Percentiles rank a stretch among this genome's conserved stretches.
Evolutionary conservation across 1,140 invertebrate genomes (phyloP).

Genomic region (Aphelenchoides besseyi): DNA sequence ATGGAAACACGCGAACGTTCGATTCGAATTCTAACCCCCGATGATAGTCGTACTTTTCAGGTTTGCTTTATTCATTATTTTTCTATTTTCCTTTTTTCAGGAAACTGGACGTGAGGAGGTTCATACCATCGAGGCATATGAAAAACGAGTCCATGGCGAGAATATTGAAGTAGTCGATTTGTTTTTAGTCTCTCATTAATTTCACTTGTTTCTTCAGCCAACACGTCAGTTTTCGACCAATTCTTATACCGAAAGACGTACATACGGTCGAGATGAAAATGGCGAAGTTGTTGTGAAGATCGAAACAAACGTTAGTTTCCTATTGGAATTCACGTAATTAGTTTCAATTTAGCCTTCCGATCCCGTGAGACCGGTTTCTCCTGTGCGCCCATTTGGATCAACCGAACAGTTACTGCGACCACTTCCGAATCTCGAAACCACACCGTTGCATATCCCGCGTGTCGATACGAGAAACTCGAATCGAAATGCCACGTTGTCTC

Average conservation of each 20-base stretch:
- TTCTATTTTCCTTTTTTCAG: constrained; percentile 17
- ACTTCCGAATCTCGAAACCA: constrained; percentile 31
- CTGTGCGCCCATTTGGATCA: constrained; percentile 25
- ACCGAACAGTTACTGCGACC: constrained; percentile 32
- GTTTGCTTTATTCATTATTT: constrained; percentile 7
- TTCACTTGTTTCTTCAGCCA: constrained; percentile 19
- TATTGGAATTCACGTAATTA: not conserved
- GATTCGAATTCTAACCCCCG: constrained; percentile 6
- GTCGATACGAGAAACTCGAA: constrained; percentile 17
- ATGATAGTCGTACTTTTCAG: not conserved
- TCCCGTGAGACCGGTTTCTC: constrained; percentile 33
- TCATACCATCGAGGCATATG: constrained; percentile 37
- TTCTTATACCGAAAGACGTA: constrained; percentile 34
- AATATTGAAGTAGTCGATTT: constrained; percentile 9
- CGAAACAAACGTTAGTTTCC: constrained; percentile 26
- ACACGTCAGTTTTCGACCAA: constrained; percentile 33
- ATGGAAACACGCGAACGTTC: not conserved
- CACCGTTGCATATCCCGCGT: constrained; percentile 33
- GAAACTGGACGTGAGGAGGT: constrained; percentile 37
- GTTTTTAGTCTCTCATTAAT: not conserved
- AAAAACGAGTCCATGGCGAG: constrained; percentile 34
- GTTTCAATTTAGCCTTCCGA: constrained; percentile 25
- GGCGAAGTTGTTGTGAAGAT: constrained; percentile 39
- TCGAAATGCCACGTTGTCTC: constrained; percentile 9
- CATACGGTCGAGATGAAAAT: constrained; percentile 40